Conservation (phyloP, 1,140 invertebrate genomes). For the Luehdorfia chinensis region DNA sequence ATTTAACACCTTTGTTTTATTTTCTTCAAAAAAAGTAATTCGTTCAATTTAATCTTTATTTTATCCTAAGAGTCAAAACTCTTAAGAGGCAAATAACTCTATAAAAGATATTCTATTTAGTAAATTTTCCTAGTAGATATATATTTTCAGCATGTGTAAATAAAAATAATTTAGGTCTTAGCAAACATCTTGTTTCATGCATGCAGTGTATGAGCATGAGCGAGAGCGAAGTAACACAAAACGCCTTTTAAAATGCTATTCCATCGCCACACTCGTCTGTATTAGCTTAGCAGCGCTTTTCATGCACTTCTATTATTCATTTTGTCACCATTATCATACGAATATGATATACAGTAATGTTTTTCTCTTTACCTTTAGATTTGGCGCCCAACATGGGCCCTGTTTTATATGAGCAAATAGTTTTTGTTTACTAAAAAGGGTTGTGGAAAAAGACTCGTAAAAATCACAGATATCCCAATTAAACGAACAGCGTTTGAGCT, state of each 20-base stretch:
- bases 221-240: constrained; percentile 1
- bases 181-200: too few species aligned
- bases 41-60: too few species aligned
- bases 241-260: not conserved
- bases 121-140: too few species aligned
- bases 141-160: too few species aligned
- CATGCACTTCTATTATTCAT: constrained; percentile 36
- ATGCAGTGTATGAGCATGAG: too few species aligned
- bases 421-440: constrained; percentile 45
- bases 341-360: constrained; percentile 24
- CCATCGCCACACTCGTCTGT: constrained; percentile 5
- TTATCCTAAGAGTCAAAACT: too few species aligned
- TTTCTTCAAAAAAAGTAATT: too few species aligned
- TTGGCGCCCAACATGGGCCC: constrained; percentile 28
- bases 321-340: constrained; percentile 27
- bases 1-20: too few species aligned
- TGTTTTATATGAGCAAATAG: not conserved
- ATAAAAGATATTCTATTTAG: too few species aligned
- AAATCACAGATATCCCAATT: constrained; percentile 17
- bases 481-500: constrained; percentile 35
- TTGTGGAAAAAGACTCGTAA: constrained; percentile 65
- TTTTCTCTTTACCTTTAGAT: constrained; percentile 21
- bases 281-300: constrained; percentile 13
- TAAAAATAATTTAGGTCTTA: too few species aligned
- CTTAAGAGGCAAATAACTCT: too few species aligned